phyloP scores from a whole-genome alignment of 2,113 vertebrate species.

The Ctenomys sociabilis region DNA sequence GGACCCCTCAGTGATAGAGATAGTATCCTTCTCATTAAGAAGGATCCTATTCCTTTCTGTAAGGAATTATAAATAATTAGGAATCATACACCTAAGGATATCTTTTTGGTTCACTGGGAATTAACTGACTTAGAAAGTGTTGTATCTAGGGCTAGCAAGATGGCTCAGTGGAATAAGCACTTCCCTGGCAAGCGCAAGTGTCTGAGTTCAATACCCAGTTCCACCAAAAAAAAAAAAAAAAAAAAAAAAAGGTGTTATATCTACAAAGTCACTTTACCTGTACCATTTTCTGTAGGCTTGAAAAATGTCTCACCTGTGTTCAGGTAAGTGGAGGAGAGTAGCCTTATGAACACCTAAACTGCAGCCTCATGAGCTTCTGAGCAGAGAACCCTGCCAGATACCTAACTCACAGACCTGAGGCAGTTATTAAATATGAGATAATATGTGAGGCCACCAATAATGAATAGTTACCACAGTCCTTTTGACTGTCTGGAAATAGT shows the following conservation, averaged over 20 bases:
- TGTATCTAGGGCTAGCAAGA: no score
- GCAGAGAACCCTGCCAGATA: neutral
- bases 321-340: neutral
- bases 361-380: neutral
- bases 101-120: neutral
- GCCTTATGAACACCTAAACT: neutral
- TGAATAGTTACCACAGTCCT: neutral
- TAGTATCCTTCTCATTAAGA: neutral
- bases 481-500: neutral
- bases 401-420: neutral
- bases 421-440: neutral
- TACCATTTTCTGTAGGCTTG: neutral
- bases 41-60: neutral
- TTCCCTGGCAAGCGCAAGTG: no score
- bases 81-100: neutral
- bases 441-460: neutral
- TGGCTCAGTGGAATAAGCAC: no score
- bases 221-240: no score
- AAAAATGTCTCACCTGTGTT: neutral
- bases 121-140: neutral
- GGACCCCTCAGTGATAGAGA: neutral
- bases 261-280: neutral
- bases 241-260: neutral
- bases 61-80: neutral
- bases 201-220: no score